phyloP scores from a whole-genome alignment of 2,888 invertebrate species.

The Folsomia candida region DNA sequence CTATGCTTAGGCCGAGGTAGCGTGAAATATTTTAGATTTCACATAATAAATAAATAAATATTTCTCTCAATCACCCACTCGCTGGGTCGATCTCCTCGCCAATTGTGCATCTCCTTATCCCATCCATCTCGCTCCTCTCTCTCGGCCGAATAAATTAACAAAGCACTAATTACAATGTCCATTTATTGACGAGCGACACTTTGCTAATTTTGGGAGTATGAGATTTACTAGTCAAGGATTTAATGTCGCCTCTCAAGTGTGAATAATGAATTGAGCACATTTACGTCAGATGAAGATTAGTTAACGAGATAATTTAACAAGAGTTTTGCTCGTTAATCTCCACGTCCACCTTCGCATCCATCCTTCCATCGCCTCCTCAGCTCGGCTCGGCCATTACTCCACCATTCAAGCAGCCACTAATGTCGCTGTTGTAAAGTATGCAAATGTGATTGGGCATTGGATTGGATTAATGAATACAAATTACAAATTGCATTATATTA shows the following conservation, averaged over 20 bases:
- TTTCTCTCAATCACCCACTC: no score
- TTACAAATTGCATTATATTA: neutral
- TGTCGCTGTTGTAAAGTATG: no score
- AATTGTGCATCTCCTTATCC: no score
- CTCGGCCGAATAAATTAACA: neutral
- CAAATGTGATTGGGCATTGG: neutral
- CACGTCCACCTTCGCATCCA: neutral
- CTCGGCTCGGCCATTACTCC: no score
- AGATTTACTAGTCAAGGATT: neutral
- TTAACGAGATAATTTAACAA: neutral
- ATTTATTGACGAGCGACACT: conserved; percentile 8
- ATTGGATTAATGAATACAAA: conserved; percentile 10
- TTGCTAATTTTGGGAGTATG: neutral
- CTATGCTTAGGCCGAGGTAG: no score
- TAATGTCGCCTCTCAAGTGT: neutral
- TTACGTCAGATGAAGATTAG: neutral
- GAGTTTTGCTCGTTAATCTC: neutral
- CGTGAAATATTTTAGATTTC: no score
- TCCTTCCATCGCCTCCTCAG: neutral
- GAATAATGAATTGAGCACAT: neutral
- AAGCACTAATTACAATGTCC: neutral
- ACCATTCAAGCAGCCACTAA: no score
- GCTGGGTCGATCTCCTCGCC: no score
- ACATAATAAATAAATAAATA: no score
- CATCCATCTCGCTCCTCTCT: neutral